Evolutionary conservation across 2,888 invertebrate genomes (phyloP), one percentile per base, ranked within the genome.

Genomic region (Heterodera filipjevi): DNA sequence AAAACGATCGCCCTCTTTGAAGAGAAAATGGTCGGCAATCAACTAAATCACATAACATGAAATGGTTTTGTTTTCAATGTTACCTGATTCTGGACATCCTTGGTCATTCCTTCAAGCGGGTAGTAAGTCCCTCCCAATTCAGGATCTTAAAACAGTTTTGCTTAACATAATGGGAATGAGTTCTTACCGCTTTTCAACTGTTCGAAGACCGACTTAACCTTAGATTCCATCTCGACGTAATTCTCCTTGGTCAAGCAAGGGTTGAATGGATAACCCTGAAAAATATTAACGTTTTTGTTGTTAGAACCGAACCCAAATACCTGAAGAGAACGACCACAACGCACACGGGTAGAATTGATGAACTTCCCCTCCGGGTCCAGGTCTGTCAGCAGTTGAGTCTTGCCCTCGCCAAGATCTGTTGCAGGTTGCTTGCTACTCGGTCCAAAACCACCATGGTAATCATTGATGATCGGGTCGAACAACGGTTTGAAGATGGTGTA

Each of bases 21-120:
- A 89, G 76, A 96, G 93, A 93, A 97, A 97, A 91, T 97, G 96
- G 91, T 96, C 96, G 89, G 96, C 95, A 90, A 96, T 96, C 89
- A 97, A 93, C 91, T 96, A 53, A 53, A 39, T n/a, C 39, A 39
- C 12, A 10, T 12, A 22, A 32, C 16, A 12, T 1, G 27, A 12
- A 32, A 19, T 27, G 27, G 10, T 16, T 10, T 30, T 6, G 3
- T 35, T 8, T 19, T 16, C n/a, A n/a, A n/a, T n/a, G n/a, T n/a
- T n/a, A 30, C 53, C 53, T 53, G 78, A n/a, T 32, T 74, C 92
- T 96, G 96, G 81, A 94, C 94, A 79, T 95, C 93, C 92, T 96
- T 96, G 92, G 94, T 93, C 96, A 89, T 89, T 59, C 89, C 89
- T 44, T 79, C 68, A 75, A 91, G 87, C n/a, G 90, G 89, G 82